Evolutionary conservation across 2,888 invertebrate genomes (phyloP), one percentile per base, ranked within the genome.

Genomic region (Drosophila paramelanica): DNA sequence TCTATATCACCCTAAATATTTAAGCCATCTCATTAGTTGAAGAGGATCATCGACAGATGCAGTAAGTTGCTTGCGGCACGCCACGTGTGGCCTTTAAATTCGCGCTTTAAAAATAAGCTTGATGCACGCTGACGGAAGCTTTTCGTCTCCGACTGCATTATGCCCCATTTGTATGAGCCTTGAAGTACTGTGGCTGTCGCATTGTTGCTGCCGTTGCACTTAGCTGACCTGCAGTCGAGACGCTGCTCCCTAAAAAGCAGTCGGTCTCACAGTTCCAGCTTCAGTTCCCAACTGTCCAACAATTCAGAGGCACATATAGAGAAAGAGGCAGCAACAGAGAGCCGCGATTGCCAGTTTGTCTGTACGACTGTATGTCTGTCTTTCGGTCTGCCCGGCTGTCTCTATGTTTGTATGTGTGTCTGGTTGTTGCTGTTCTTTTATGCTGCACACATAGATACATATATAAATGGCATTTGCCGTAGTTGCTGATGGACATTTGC

Each of bases 401-500:
- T 27, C 1, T 27, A 27, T 7, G 45, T 47, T 67, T 58, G 47
- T 60, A 52, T 49, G 65, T 66, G 60, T 43, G 23, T 59, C 59
- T 52, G 60, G 41, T 52, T 71, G 78, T 68, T 66, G 70, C 70
- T 68, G 36, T 55, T 68, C 76, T 66, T 71, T 84, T 76, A 86
- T 83, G 73, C 67, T 67, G 45, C 64, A 56, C 51, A 68, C 59
- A 62, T 41, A 65, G 39, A 67, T 43, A 72, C 42, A 70, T 67
- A 52, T 62, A 70, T 57, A 76, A 57, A 55, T 64, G 66, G 53
- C 68, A 68, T 73, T 76, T 62, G 79, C 66, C 81, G 81, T 77
- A 73, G 73, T 86, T 67, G 81, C 60, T 82, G 89, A 86, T 87
- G 86, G 87, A 86, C 86, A 87, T 87, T 87, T 88, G 86, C 83